Evolutionary conservation across 2,888 invertebrate genomes (phyloP).

Genomic region (Carterocephalus palaemon): DNA sequence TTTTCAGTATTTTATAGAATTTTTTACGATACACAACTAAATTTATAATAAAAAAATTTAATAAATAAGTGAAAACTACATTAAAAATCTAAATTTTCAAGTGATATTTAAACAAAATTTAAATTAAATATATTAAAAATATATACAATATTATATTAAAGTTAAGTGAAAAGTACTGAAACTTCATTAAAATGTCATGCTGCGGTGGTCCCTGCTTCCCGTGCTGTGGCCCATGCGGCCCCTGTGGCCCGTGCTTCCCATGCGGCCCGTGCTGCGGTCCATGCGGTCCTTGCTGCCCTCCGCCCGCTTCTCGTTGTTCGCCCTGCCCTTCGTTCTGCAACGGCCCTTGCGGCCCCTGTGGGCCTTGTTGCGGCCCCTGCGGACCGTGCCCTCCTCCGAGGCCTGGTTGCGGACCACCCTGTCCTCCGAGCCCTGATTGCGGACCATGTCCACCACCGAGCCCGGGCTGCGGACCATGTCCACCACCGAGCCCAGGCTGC

Average conservation of each 20-base stretch:
- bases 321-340: constrained; percentile 31
- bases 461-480: constrained; percentile 19
- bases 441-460: constrained; percentile 4
- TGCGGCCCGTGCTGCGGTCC: constrained; percentile 30
- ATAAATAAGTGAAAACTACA: constrained; percentile 3
- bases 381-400: constrained; percentile 6
- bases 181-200: constrained; percentile 25
- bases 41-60: constrained; percentile 9
- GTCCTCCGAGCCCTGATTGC: constrained; percentile 3
- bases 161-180: constrained; percentile 12
- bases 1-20: constrained; percentile 40
- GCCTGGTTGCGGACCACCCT: constrained; percentile 21
- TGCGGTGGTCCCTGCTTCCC: constrained; percentile 26
- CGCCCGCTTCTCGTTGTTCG: constrained; percentile 28
- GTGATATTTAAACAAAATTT: constrained; percentile 30
- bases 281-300: constrained; percentile 31
- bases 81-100: constrained; percentile 12
- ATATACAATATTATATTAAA: too few species aligned
- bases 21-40: constrained; percentile 41
- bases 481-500: constrained; percentile 7
- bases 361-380: constrained; percentile 33
- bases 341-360: constrained; percentile 26
- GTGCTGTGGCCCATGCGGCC: constrained; percentile 37
- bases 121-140: too few species aligned
- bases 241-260: constrained; percentile 42